A percentile compares a stretch with the other conserved stretches of the same genome.
phyloP scores from a whole-genome alignment of 2,888 invertebrate genomes.

The Dioctria linearis region DNA sequence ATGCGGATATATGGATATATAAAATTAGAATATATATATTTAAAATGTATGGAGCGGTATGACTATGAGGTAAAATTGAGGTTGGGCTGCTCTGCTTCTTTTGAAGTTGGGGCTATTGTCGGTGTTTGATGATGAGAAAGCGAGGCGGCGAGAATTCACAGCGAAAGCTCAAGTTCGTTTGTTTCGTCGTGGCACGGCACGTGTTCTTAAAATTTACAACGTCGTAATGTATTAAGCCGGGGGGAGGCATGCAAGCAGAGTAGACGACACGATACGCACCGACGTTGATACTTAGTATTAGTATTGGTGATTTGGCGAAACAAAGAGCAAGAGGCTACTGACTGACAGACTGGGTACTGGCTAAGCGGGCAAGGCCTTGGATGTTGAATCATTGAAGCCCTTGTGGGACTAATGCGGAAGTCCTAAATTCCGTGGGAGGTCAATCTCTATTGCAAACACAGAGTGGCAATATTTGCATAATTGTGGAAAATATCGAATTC shows the following conservation, averaged over 20 bases:
- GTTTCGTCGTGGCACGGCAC: neutral
- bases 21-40: too few relatives aligned
- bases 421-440: slow-evolving; percentile 11
- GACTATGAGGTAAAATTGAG: too few relatives aligned
- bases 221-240: too few relatives aligned
- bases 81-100: too few relatives aligned
- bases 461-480: slow-evolving; percentile 19
- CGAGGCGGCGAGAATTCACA: neutral
- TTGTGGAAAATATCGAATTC: slow-evolving; percentile 11
- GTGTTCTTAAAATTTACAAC: slow-evolving; percentile 34
- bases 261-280: too few relatives aligned
- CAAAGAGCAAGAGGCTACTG: neutral
- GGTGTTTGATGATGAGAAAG: too few relatives aligned
- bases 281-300: too few relatives aligned
- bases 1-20: too few relatives aligned
- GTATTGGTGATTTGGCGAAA: neutral
- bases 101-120: too few relatives aligned
- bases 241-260: neutral
- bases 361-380: slow-evolving; percentile 3
- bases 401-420: neutral
- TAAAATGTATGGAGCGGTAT: too few relatives aligned
- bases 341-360: neutral
- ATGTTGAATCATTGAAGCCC: neutral
- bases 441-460: slow-evolving; percentile 22
- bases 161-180: neutral